phyloP scores from a whole-genome alignment of 2,113 vertebrate genomes.

The Hippopotamus amphibius region DNA sequence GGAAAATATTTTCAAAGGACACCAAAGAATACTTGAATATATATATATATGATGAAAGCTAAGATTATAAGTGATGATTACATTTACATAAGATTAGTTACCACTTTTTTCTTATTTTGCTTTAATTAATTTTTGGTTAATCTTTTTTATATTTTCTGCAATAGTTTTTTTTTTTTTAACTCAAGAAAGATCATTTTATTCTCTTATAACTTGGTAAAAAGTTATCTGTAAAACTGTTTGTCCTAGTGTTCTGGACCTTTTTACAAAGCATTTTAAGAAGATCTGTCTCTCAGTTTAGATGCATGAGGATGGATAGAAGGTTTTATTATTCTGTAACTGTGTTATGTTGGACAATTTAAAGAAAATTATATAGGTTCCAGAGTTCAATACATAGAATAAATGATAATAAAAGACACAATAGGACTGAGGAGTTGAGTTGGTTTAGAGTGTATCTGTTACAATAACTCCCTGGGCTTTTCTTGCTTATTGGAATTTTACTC shows the following conservation, averaged over 20 bases:
- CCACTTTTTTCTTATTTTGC: neutral
- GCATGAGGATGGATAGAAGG: neutral
- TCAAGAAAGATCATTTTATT: neutral
- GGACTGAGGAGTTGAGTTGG: neutral
- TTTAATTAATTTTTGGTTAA: neutral
- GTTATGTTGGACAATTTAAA: neutral
- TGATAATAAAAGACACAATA: neutral
- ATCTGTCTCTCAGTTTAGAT: neutral
- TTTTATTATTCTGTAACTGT: neutral
- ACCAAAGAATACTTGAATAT: neutral
- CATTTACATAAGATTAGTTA: neutral
- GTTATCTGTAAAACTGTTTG: neutral
- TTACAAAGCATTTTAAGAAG: neutral
- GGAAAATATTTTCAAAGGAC: neutral
- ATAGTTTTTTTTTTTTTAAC: neutral
- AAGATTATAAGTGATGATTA: neutral
- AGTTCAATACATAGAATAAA: neutral
- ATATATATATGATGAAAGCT: neutral
- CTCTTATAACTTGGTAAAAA: neutral
- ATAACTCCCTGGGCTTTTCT: neutral
- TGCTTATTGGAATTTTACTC: neutral
- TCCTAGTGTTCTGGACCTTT: neutral
- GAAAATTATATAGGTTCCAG: neutral
- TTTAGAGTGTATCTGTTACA: neutral
- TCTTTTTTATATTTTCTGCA: neutral